Evolutionary conservation across 2,888 invertebrate genomes (phyloP), one percentile per base, ranked within the genome.

Genomic region (Drosophila nr. fundita): DNA sequence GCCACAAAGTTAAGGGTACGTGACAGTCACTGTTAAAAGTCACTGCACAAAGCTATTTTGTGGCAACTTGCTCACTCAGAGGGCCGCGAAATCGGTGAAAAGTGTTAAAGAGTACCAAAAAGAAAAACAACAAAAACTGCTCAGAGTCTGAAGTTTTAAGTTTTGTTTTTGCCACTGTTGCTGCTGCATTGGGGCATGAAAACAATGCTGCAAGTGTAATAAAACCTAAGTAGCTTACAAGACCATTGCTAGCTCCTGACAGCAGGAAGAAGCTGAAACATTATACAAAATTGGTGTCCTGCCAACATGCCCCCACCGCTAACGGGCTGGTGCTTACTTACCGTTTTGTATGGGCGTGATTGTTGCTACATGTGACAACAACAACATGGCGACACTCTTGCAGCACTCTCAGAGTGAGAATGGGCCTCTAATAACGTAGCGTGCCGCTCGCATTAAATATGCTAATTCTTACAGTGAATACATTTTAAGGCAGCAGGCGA

Each of bases 371-470:
- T 86, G 82, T 58, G 68, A 66, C 89, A 84, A 53, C 63, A 76
- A 49, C 27, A 27, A 27, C 18, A 49, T 60, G 49, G 72, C 45
- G 18, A 68, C 78, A 60, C 79, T 73, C 60, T 48, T 45, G 45
- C 45, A 45, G 6, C 45, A 45, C 45, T 45, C 45, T 73, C 42
- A 29, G 21, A 86, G 89, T 85, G 85, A 87, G 88, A 85, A 88
- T 87, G 84, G 79, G 87, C 72, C 79, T 87, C 84, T 89, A 90
- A 87, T 90, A 90, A 87, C 89, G 79, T 83, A 89, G 90, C 87
- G 90, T 90, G 90, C 89, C 81, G 83, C 79, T 84, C 89, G 79
- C 88, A 88, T 88, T 90, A 90, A 88, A 85, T 88, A 88, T 88
- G 88, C 89, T 90, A 88, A 88, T 88, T 89, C 87, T 87, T 82